Evolutionary conservation across 2,113 vertebrate genomes (phyloP).

Genomic region (Sisor rabdophorus): DNA sequence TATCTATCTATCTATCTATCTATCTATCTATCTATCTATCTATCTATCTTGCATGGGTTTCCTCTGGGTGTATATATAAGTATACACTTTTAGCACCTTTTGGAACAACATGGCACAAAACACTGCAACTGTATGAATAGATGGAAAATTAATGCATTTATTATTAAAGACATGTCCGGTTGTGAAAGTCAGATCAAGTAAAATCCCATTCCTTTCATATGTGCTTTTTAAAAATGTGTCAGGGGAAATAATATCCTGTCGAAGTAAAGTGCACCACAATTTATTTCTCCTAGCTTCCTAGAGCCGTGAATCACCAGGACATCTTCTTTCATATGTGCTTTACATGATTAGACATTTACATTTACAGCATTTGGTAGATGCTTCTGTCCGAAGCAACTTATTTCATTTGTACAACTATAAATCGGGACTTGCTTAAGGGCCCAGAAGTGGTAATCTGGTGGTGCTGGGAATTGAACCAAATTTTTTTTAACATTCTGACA

Average conservation of each 20-base stretch:
- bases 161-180: background rate
- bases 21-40: too few species aligned
- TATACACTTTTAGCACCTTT: background rate
- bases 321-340: background rate
- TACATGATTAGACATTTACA: background rate
- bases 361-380: too few species aligned
- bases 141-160: background rate
- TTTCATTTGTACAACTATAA: too few species aligned
- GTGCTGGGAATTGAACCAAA: too few species aligned
- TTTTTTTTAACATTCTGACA: too few species aligned
- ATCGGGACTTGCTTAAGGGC: too few species aligned
- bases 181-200: background rate
- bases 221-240: background rate
- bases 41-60: too few species aligned
- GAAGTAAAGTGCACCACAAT: background rate
- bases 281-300: background rate
- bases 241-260: background rate
- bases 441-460: too few species aligned
- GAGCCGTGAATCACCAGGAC: background rate
- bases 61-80: background rate
- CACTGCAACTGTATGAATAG: too few species aligned
- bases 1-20: too few species aligned
- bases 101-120: too few species aligned
- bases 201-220: background rate
- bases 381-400: too few species aligned